Evolutionary conservation across 2,797 vertebrate species (phyloP).

Genomic region (Simalia tracyae): DNA sequence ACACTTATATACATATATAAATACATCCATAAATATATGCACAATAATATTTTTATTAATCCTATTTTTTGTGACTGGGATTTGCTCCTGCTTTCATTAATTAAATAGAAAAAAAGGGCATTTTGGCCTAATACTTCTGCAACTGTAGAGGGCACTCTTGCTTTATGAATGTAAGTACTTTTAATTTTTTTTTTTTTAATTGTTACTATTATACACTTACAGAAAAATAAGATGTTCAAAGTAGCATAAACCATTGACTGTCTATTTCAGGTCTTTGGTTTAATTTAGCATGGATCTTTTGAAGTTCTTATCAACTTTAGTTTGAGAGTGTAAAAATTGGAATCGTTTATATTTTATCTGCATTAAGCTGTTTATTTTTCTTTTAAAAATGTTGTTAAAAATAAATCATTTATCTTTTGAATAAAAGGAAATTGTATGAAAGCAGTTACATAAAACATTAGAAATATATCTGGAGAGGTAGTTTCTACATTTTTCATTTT

Average conservation of each 20-base stretch:
- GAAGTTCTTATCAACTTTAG: neutral
- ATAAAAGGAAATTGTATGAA: neutral
- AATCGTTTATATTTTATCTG: neutral
- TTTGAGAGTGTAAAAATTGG: neutral
- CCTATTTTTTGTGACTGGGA: neutral
- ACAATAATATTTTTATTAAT: neutral
- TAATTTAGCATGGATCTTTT: neutral
- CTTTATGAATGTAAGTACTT: slow-evolving; percentile 2
- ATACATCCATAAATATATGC: neutral
- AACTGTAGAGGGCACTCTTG: slow-evolving; percentile 21
- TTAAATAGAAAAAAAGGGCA: neutral
- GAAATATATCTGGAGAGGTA: neutral
- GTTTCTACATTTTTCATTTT: neutral
- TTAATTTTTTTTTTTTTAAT: neutral
- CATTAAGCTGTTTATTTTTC: neutral
- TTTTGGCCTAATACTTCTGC: neutral
- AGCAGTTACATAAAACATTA: neutral
- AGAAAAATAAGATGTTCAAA: neutral
- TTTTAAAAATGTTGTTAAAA: neutral
- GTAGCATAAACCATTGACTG: neutral
- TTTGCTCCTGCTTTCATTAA: neutral
- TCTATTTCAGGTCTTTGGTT: neutral
- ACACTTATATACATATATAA: neutral
- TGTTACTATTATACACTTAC: neutral
- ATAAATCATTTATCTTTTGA: neutral